Base-by-base conservation (phyloP, 2,113 vertebrate species). In the Rhegmatorhina hoffmannsi region DNA sequence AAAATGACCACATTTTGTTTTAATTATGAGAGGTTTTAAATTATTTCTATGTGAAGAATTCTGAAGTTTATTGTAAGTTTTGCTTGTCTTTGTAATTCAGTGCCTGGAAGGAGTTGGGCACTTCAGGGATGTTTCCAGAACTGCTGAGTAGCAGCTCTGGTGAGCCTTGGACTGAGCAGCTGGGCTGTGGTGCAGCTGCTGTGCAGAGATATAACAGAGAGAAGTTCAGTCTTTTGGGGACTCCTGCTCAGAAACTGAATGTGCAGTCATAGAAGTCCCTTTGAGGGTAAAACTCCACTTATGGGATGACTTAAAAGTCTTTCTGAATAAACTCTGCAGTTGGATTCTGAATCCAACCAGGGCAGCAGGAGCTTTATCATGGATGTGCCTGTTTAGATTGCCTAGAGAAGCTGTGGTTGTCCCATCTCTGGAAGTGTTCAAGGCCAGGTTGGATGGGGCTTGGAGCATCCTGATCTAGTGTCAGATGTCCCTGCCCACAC, bases 191-290 rank as follows among this genome's bases (percentile, higher is more conserved):
- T 11, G 79, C 47, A 47, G 84, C 36, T 78, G 50, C 38, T 3
- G 0, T 13, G 2, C 77, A 33, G 43, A 13, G 9, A 2, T 2
- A 2, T 1, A 7, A 1, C 15, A 34, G 24, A 3, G 0, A n/a
- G 43, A 7, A 16, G 13, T 16, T 7, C 18, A 5, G 59, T 1
- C 24, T 59, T 0, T 1, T 7, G 7, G 13, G 34, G 6, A 2
- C 0, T 38, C 26, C 31, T 55, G 68, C 64, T 70, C 25, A 26
- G n/a, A 16, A 3, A 5, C 5, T 12, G 26, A 23, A 6, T 6
- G 5, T 6, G 3, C 3, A 9, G 12, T 8, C 20, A 47, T 13
- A 26, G 36, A 66, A 25, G 58, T 17, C 31, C 6, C 2, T 44
- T 26, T 15, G 26, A 84, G 49, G 49, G 18, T 15, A 36, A 25